Base-by-base conservation (phyloP, 2,888 invertebrate genomes). In the Philhelius pedissequus region DNA sequence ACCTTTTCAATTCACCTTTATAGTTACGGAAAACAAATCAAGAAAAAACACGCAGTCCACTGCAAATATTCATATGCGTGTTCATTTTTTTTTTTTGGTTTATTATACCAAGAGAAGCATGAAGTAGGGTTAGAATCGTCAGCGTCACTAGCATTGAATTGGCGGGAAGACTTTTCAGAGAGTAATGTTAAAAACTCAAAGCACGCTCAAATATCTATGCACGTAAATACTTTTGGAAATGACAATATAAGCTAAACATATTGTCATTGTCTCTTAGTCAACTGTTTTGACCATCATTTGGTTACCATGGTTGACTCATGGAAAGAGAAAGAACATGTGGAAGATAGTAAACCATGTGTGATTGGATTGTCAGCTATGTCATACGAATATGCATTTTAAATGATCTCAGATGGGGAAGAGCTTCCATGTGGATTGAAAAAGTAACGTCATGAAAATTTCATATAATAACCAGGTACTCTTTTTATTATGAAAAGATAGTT, bases 331-430 rank as follows among this genome's bases (percentile, higher is more conserved):
- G 2, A 5, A 38, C 18, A 22, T 18, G 22, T 38, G 48, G 70
- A 38, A n/a, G 62, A 78, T 15, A 40, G 15, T 13, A 50, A 45
- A 40, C 27, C 40, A 50, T 56, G 48, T 48, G 62, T 70, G 30
- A 15, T 56, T 52, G 9, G 30, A 15, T 56, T 52, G 9, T 18
- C 20, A 18, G 9, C 30, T 18, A 81, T 35, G 25, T 20, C 7
- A 45, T 4, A 20, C 11, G 50, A 43, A 79, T 40, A 32, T 84
- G 84, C 80, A 84, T 84, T 76, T 80, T 84, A 66, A 75, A 84
- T 84, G 58, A 84, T 56, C 76, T 38, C 15, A 25, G n/a, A 6
- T 52, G 80, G 84, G 68, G 68, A 75, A 69, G 25, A 18, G 1
- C 9, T 20, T 15, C 11, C n/a, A 18, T 58, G 56, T 20, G 25